Base-by-base conservation (phyloP, 2,888 invertebrate species). In the Philonicus albiceps region DNA sequence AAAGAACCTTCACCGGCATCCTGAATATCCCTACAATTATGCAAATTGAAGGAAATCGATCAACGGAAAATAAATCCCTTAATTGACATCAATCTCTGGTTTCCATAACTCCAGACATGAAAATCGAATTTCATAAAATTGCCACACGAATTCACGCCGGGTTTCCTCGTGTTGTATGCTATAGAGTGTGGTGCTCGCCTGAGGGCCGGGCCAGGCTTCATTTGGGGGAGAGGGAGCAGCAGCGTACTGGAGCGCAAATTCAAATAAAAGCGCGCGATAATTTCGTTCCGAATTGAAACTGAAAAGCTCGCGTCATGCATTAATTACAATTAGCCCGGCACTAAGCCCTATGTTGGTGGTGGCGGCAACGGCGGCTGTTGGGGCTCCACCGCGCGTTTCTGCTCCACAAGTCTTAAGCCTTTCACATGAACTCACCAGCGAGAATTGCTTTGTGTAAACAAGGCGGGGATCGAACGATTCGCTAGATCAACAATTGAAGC, bases 401-500 rank as follows among this genome's bases (percentile, higher is more conserved):
- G 19, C 34, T 22, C 64, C 37, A 43, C 34, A 55, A 34, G 64
- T 83, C 81, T 83, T 83, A 78, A 78, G 78, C 81, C 64, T 64
- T 19, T 34, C 19, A 64, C 53, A 83, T 37, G 64, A 1, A 64
- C 64, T 37, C 37, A 64, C 49, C 64, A 64, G 34, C 81, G 16
- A 43, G 40, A 34, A 34, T n/a, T 64, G 81, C 3, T 64, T 34
- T 37, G 81, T 34, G 81, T 27, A 83, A 83, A 83, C 81, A 83
- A 31, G 31, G 64, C 16, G 31, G 64, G 55, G 31, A 83, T 83
- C 81, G 64, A 83, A 43, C 81, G 81, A 83, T 83, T 83, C 37
- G 64, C 22, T 83, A 64, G 81, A 83, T 83, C 81, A 83, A 83
- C 81, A 83, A 83, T 78, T 78, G 78, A 64, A 83, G 81, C 81